phyloP scores from a whole-genome alignment of 2,113 vertebrate species.

The Bettongia penicillata region DNA sequence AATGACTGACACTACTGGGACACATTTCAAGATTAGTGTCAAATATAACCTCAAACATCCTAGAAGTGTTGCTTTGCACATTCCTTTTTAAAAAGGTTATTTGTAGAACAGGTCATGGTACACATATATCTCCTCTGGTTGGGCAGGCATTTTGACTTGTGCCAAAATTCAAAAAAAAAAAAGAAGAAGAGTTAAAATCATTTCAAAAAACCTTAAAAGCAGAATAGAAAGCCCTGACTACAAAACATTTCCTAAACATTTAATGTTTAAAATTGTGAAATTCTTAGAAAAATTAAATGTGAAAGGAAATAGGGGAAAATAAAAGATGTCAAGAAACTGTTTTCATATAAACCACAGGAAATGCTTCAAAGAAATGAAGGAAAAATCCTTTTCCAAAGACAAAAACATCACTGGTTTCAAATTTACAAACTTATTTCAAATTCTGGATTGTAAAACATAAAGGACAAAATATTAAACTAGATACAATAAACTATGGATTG shows the following conservation, averaged over 20 bases:
- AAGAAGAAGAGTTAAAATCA: neutral
- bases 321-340: neutral
- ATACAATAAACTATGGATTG: neutral
- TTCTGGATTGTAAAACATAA: neutral
- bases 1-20: neutral
- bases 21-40: neutral
- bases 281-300: neutral
- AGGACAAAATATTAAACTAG: slow-evolving; percentile 9
- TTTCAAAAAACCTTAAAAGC: neutral
- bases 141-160: neutral
- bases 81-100: neutral
- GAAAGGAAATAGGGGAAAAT: neutral
- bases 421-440: neutral
- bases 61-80: neutral
- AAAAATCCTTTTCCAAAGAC: slow-evolving; percentile 2
- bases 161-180: neutral
- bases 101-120: neutral
- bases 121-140: neutral
- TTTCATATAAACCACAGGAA: neutral
- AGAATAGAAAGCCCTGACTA: neutral
- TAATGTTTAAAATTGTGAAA: neutral
- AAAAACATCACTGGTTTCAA: neutral
- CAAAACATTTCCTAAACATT: neutral
- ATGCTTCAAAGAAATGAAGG: slow-evolving; percentile 12
- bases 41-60: neutral